Evolutionary conservation across 2,888 invertebrate genomes (phyloP).

Genomic region (Ochropleura plecta): DNA sequence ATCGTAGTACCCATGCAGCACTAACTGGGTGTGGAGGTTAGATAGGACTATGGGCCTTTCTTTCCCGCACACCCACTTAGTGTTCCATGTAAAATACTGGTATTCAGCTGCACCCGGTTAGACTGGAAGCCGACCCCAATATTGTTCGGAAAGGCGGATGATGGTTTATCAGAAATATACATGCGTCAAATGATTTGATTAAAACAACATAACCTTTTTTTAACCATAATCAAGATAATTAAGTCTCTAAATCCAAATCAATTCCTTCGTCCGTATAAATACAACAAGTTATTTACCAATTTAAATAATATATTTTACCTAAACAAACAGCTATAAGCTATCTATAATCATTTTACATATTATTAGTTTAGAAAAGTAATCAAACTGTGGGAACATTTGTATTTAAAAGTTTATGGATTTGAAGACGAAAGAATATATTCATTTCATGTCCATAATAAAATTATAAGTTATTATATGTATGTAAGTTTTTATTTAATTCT

Average conservation of each 20-base stretch:
- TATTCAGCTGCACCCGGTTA: too few species aligned
- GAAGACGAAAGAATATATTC: slow-evolving; percentile 76
- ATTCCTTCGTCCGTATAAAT: slow-evolving; percentile 34
- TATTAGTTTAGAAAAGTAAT: slow-evolving; percentile 72
- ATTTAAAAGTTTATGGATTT: slow-evolving; percentile 76
- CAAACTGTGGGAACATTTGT: slow-evolving; percentile 78
- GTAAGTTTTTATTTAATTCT: slow-evolving; percentile 80
- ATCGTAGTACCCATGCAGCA: too few species aligned
- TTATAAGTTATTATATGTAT: slow-evolving; percentile 72
- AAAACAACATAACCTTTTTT: slow-evolving; percentile 1
- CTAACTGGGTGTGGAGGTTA: too few species aligned
- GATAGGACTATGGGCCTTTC: too few species aligned
- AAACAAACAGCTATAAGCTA: slow-evolving; percentile 65
- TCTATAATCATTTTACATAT: slow-evolving; percentile 67
- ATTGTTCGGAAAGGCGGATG: too few species aligned
- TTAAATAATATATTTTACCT: slow-evolving; percentile 53
- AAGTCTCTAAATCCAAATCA: slow-evolving; percentile 28
- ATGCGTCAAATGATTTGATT: too few species aligned
- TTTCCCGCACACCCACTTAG: too few species aligned
- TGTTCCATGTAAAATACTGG: too few species aligned
- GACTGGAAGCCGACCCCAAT: too few species aligned
- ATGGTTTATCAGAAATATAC: too few species aligned
- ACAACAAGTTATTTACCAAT: slow-evolving; percentile 24
- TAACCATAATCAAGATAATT: slow-evolving; percentile 28
- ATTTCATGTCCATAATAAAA: slow-evolving; percentile 78